These are phyloP conservation scores for Gorsachius goisagi DNA, from an alignment of 2,113 vertebrate genomes.

Conservation along the genomic window DNA sequence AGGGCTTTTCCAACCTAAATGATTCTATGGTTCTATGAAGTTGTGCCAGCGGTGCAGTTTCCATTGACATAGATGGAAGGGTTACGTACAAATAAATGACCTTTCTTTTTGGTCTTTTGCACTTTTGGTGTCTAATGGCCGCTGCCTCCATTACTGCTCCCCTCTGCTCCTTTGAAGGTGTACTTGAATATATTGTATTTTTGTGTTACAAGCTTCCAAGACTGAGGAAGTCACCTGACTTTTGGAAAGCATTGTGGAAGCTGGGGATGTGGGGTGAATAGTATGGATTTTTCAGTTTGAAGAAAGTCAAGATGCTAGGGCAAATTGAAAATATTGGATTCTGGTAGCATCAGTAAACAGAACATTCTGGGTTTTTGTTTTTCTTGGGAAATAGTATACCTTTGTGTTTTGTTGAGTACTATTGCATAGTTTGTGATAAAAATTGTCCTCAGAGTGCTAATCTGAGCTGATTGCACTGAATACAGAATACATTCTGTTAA, in stretches of 20 bases:
- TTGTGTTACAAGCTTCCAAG: not conserved
- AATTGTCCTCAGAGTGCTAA: not conserved
- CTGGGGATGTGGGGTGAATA: not conserved
- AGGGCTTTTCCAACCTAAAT: no score
- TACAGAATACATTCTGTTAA: not conserved
- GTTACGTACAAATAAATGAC: not conserved
- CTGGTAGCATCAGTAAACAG: not conserved
- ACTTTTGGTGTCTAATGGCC: not conserved
- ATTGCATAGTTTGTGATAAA: not conserved
- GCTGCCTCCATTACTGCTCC: not conserved
- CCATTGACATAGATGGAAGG: not conserved
- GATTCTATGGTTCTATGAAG: not conserved
- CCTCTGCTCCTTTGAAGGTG: not conserved
- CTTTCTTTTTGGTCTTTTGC: not conserved
- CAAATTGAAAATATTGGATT: not conserved
- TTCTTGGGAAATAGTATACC: not conserved
- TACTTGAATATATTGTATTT: not conserved
- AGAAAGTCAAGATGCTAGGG: not conserved
- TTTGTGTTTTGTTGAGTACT: not conserved
- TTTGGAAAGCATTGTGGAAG: not conserved
- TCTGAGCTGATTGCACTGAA: not conserved
- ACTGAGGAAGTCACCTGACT: not conserved
- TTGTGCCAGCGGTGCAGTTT: not conserved
- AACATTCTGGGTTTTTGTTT: not conserved
- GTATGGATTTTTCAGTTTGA: not conserved